These are phyloP conservation scores for Athalia cordata DNA, from an alignment of 2,888 invertebrate species.

Conservation along the genomic window DNA sequence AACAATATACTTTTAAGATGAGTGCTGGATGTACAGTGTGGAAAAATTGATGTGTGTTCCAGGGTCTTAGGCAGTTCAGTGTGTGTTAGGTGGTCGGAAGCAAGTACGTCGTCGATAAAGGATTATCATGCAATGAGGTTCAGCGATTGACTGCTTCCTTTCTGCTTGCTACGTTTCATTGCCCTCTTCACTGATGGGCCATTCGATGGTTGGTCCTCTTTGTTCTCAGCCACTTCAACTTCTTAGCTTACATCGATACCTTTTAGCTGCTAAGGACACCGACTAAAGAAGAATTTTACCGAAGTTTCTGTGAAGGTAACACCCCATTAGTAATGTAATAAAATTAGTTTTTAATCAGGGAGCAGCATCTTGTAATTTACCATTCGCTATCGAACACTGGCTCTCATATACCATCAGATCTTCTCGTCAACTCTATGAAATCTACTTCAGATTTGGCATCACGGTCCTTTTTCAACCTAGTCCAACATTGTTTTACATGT, in stretches of 20 bases:
- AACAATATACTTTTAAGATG: neutral
- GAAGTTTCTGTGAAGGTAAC: conserved; percentile 68
- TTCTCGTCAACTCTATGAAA: neutral
- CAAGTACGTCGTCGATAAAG: conserved; percentile 54
- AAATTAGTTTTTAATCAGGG: conserved; percentile 65
- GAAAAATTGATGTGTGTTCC: conserved; percentile 63
- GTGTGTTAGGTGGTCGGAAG: conserved; percentile 64
- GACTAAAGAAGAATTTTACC: conserved; percentile 62
- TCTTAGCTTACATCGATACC: conserved; percentile 65
- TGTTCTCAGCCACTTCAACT: conserved; percentile 57
- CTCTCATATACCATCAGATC: neutral
- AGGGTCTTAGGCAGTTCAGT: conserved; percentile 65
- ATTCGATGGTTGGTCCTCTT: conserved; percentile 63
- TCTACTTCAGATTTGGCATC: neutral
- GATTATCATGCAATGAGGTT: conserved; percentile 46
- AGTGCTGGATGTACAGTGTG: conserved; percentile 32
- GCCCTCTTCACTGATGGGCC: conserved; percentile 57
- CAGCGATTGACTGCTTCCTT: conserved; percentile 52
- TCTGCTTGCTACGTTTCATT: conserved; percentile 60
- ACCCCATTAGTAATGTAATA: conserved; percentile 67
- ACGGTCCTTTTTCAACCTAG: neutral
- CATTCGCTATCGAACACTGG: conserved; percentile 11
- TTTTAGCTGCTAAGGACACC: conserved; percentile 62
- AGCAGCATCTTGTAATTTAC: conserved; percentile 61
- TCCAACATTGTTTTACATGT: neutral